Conservation (phyloP, 37 sponge, comb jelly and placozoan species). For the Axinella damicornis region DNA sequence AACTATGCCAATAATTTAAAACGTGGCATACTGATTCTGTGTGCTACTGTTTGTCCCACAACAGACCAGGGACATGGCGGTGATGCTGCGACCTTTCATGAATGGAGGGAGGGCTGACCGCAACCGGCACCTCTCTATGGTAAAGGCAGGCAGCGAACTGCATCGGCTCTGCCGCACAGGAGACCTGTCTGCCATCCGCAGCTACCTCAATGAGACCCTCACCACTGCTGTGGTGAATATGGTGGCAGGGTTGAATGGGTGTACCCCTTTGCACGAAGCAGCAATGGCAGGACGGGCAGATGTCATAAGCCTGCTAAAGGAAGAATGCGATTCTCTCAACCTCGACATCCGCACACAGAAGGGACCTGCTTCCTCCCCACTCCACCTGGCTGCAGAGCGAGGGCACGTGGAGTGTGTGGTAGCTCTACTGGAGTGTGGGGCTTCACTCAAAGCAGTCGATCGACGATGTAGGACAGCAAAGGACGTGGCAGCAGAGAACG, state of each 20-base stretch:
- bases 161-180: constrained; percentile 60
- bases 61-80: no score
- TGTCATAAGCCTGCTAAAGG: constrained; percentile 34
- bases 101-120: no score
- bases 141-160: constrained; percentile 41
- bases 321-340: constrained; percentile 49
- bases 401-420: constrained; percentile 57
- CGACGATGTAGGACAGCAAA: constrained; percentile 46
- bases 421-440: constrained; percentile 59
- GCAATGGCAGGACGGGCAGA: constrained; percentile 53
- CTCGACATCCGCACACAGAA: constrained; percentile 40
- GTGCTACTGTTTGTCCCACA: no score
- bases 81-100: no score
- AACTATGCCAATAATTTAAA: no score
- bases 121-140: constrained; percentile 28
- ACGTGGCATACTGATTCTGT: no score
- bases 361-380: constrained; percentile 60
- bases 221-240: constrained; percentile 25
- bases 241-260: constrained; percentile 41
- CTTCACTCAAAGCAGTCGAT: constrained; percentile 47
- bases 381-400: constrained; percentile 69
- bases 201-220: constrained; percentile 56
- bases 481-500: constrained; percentile 57
- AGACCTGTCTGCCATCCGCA: constrained; percentile 56
- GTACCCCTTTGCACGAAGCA: constrained; percentile 70